Evolutionary conservation across 2,113 vertebrate species (phyloP).

Genomic region (Canis aureus): DNA sequence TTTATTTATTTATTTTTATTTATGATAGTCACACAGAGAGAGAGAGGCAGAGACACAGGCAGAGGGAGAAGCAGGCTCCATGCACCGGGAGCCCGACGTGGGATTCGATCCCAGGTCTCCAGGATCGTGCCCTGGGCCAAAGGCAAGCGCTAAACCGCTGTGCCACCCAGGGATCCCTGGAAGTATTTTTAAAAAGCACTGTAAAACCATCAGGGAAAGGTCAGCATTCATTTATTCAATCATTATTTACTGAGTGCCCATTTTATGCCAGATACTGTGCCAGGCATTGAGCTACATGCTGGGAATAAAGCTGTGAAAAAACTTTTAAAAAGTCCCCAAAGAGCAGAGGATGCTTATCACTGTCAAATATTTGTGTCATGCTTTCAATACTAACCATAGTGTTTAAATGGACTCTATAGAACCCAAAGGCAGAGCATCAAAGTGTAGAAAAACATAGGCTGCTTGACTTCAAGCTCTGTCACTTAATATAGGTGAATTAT

Average conservation of each 20-base stretch:
- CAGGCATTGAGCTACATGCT: not conserved
- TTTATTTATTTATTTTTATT: too few species aligned
- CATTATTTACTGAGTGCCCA: not conserved
- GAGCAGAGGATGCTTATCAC: not conserved
- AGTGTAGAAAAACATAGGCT: not conserved
- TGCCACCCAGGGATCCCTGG: too few species aligned
- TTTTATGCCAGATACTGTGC: not conserved
- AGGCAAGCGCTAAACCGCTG: too few species aligned
- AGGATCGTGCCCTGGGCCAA: too few species aligned
- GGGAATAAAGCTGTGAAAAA: not conserved
- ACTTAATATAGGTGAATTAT: not conserved
- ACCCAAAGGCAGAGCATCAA: not conserved
- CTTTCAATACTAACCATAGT: not conserved
- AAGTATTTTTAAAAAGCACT: not conserved
- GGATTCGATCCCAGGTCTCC: too few species aligned
- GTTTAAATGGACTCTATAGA: not conserved
- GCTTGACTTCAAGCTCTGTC: not conserved
- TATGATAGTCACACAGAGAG: too few species aligned
- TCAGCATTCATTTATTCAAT: not conserved
- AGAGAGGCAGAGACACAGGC: too few species aligned
- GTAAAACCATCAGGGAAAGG: not conserved
- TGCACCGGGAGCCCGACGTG: too few species aligned
- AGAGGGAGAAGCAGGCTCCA: too few species aligned
- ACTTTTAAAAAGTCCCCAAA: not conserved
- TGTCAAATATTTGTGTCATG: not conserved